Evolutionary conservation across 1,140 invertebrate genomes (phyloP).

Genomic region (Bursaphelenchus mucronatus): DNA sequence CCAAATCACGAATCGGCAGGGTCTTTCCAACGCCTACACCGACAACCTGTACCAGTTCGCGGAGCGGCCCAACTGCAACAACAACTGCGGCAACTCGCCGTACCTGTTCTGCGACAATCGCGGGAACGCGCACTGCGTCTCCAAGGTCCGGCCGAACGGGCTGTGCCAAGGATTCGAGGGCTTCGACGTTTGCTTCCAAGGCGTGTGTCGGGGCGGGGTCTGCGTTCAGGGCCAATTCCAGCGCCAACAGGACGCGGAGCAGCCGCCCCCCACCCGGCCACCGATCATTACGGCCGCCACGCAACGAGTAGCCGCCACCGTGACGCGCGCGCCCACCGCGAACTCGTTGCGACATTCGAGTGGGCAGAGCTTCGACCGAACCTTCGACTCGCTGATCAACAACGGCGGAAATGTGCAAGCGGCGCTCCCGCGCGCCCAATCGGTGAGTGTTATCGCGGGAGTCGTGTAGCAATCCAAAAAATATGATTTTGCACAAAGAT

Average conservation of each 20-base stretch:
- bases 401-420: background rate
- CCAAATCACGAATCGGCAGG: conserved; percentile 51
- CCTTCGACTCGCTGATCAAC: conserved; percentile 28
- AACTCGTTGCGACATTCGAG: conserved; percentile 37
- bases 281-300: background rate
- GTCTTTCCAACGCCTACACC: conserved; percentile 58
- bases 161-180: conserved; percentile 56
- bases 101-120: conserved; percentile 56
- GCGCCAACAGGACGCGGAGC: conserved; percentile 5
- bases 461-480: too few relatives aligned
- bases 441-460: too few relatives aligned
- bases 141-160: conserved; percentile 51
- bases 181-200: conserved; percentile 49
- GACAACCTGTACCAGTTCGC: conserved; percentile 50
- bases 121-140: conserved; percentile 50
- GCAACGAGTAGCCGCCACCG: background rate
- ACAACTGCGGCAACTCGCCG: conserved; percentile 41
- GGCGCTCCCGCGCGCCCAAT: too few relatives aligned
- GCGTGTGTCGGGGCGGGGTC: conserved; percentile 44
- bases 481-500: too few relatives aligned
- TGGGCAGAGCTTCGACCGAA: conserved; percentile 35
- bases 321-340: conserved; percentile 17
- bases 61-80: conserved; percentile 38
- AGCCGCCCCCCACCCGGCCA: background rate
- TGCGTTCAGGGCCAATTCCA: conserved; percentile 37